phyloP scores from a whole-genome alignment of 2,888 invertebrate genomes.

The Cistogaster globosa region DNA sequence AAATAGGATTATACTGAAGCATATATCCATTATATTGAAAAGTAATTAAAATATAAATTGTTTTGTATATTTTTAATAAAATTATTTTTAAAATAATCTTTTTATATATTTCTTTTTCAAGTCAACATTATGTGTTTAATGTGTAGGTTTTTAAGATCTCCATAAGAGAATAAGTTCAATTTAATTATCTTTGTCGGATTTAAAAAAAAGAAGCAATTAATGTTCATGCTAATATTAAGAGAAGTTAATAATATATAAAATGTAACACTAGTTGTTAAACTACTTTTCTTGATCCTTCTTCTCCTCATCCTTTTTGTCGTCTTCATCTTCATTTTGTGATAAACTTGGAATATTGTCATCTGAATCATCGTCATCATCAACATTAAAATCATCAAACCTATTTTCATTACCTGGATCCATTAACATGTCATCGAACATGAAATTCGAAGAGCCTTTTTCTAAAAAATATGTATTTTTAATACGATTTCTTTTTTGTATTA shows the following conservation, averaged over 20 bases:
- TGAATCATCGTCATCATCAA: slow-evolving; percentile 87
- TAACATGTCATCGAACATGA: slow-evolving; percentile 73
- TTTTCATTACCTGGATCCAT: slow-evolving; percentile 75
- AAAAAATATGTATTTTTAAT: neutral
- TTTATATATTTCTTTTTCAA: slow-evolving; percentile 39
- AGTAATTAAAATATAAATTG: slow-evolving; percentile 48
- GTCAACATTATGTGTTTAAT: slow-evolving; percentile 44
- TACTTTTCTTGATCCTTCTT: slow-evolving; percentile 75
- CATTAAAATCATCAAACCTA: slow-evolving; percentile 88
- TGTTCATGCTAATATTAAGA: slow-evolving; percentile 69
- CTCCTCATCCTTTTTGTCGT: slow-evolving; percentile 77
- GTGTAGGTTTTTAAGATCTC: slow-evolving; percentile 32
- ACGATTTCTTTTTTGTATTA: neutral
- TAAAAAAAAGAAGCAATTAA: slow-evolving; percentile 65
- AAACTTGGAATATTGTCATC: slow-evolving; percentile 86
- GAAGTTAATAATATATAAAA: slow-evolving; percentile 61
- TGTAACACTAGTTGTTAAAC: slow-evolving; percentile 72
- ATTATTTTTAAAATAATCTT: slow-evolving; percentile 47
- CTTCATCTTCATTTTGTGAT: slow-evolving; percentile 80
- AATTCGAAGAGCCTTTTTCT: slow-evolving; percentile 55
- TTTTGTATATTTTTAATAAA: slow-evolving; percentile 33
- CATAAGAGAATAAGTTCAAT: slow-evolving; percentile 46
- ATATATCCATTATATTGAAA: slow-evolving; percentile 41
- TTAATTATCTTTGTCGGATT: slow-evolving; percentile 17
- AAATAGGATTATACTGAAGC: slow-evolving; percentile 50